Conservation (phyloP, 1,140 invertebrate species). For the Drosophila pectinifera region DNA sequence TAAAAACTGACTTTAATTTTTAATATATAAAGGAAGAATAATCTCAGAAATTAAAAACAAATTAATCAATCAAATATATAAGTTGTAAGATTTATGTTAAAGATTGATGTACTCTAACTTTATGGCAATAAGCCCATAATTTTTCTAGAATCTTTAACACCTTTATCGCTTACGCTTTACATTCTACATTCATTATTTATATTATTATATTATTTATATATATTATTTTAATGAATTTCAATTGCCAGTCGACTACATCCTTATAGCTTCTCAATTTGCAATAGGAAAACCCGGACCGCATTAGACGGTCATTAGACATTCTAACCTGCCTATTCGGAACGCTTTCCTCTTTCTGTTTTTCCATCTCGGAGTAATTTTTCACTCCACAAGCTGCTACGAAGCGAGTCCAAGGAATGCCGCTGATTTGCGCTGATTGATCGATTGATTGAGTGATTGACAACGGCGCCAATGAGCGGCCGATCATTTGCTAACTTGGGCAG, state of each 20-base stretch:
- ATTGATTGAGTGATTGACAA: slow-evolving; percentile 83
- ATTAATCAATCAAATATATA: no score
- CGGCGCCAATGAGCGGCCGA: slow-evolving; percentile 72
- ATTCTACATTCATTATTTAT: neutral
- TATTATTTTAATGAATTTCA: neutral
- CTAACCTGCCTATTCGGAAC: slow-evolving; percentile 66
- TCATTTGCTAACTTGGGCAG: slow-evolving; percentile 41
- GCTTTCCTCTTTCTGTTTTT: slow-evolving; percentile 43
- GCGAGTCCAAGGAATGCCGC: slow-evolving; percentile 57
- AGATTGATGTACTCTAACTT: no score
- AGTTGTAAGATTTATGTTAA: no score
- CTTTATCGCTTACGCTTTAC: neutral
- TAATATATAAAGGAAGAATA: no score
- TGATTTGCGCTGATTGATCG: slow-evolving; percentile 71
- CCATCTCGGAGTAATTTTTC: slow-evolving; percentile 67
- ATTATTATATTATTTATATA: neutral
- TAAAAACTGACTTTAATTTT: no score
- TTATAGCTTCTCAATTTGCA: neutral
- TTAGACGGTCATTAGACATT: slow-evolving; percentile 51
- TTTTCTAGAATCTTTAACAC: neutral
- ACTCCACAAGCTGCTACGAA: slow-evolving; percentile 67
- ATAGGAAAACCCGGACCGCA: slow-evolving; percentile 1
- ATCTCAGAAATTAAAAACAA: no score
- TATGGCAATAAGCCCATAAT: no score
- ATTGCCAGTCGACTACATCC: neutral